Evolutionary conservation across 2,113 vertebrate species (phyloP), one percentile per base, ranked within the genome.

Genomic region (Conger conger): DNA sequence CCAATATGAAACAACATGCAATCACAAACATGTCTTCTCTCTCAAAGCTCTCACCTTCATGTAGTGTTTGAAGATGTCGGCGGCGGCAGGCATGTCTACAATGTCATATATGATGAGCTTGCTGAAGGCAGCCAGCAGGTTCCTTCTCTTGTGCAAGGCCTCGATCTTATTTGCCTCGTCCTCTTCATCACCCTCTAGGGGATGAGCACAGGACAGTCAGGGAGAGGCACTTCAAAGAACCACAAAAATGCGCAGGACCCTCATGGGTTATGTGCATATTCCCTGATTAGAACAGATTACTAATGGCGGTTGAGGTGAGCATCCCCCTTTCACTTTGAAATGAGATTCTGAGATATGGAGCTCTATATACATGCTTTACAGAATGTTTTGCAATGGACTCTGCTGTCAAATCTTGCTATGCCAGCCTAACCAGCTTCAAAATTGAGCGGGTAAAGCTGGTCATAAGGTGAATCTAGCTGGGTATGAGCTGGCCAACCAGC

Each of bases 141-240:
- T 99, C 89, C 98, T 97, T 91, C 98, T 97, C 93, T 99, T 99
- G 92, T 99, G 98, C 76, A 99, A 97, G 86, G 98, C 98, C 92
- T 99, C 98, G 30, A 99, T 99, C 96, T 99, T 99, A 94, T 99
- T 99, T 88, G 98, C 98, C 94, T 99, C 98, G 87, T 99, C 98
- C 91, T 99, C 98, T 92, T 99, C 98, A 89, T 99, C 98, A 88
- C 98, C 98, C 92, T 99, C 98, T 99, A 33, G 5, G 11, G 68
- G 68, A n/a, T 8, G 9, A 33, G 27, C 68, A 35, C n/a, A 35
- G 53, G 20, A 80, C 23, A 33, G 38, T 76, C 63, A 45, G 18
- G 8, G 57, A 5, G 27, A 23, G 57, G 8, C 20, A 11, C 57
- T 63, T 63, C 57, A 63, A 4, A n/a, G 20, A 63, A 27, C 18